phyloP scores from a whole-genome alignment of 2,888 invertebrate genomes.

The Osedax frankpressi region DNA sequence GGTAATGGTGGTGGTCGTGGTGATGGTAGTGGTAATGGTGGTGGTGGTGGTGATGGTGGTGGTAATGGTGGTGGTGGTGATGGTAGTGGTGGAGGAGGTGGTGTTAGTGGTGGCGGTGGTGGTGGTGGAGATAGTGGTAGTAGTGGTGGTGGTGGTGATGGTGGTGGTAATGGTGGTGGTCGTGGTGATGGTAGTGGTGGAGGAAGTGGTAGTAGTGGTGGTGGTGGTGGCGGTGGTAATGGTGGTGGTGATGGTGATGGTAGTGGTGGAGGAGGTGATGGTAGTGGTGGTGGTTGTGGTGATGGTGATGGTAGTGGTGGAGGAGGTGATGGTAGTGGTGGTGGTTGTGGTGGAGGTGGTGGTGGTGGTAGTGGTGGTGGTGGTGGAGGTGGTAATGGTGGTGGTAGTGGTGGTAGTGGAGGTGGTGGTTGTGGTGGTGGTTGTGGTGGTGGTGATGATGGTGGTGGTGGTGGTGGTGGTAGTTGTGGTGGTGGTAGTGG shows the following conservation, averaged over 20 bases:
- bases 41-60: no score
- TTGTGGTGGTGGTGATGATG: not conserved
- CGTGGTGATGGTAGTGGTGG: not conserved
- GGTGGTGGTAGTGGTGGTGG: not conserved
- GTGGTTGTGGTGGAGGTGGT: not conserved
- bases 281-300: not conserved
- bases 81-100: not conserved
- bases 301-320: not conserved
- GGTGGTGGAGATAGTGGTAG: not conserved
- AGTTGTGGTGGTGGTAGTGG: not conserved
- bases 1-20: not conserved
- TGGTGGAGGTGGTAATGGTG: not conserved
- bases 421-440: not conserved
- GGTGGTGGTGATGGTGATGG: not conserved
- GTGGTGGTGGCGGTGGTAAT: not conserved
- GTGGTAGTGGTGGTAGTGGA: not conserved
- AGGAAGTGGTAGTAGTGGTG: not conserved
- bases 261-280: not conserved
- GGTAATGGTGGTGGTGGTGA: no score
- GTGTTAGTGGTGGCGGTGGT: not conserved
- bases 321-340: not conserved
- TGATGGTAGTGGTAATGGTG: not conserved
- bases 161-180: not conserved
- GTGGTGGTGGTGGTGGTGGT: not conserved
- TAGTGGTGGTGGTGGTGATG: not conserved